Base-by-base conservation (phyloP, 2,888 invertebrate genomes). In the Diachrysia chrysitis region DNA sequence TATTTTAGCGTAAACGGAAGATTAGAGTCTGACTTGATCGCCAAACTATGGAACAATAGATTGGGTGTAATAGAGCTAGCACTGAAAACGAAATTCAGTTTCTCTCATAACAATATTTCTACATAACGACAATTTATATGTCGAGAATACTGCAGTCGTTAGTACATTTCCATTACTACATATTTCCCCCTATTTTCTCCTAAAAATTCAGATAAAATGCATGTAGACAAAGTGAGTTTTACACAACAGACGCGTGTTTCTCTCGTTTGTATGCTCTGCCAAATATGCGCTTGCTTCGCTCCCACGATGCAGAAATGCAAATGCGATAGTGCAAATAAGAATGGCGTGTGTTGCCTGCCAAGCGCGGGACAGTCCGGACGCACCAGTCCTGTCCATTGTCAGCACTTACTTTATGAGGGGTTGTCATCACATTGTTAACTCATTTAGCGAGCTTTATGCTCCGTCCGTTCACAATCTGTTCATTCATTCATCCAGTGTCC, bases 231-330 rank as follows among this genome's bases (percentile, higher is more conserved):
- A 64, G 42, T 32, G 29, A 35, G 65, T 51, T 54, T 71, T 67
- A 76, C 63, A 23, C 51, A 55, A 58, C 63, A 61, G 58, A 55
- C 61, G 19, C 14, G 10, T 66, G 73, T 75, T n/a, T 66, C 60
- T 63, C 10, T 21, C 12, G 69, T 75, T 73, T 66, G 64, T 76
- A 71, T 73, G 78, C 76, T 21, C 67, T 79, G 66, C 80, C 82
- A 81, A 85, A 84, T 81, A 80, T 73, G 76, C 73, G 72, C 71
- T 76, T 74, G 72, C 71, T 35, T 63, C 60, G 55, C 55, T 76
- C 78, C 83, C 89, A 87, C 88, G 87, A 82, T 86, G 85, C 85
- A 85, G 81, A 86, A 80, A 90, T 88, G 90, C 86, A 86, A 88
- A 89, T 89, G 76, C 72, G 80, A 85, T 81, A 73, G 86, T 89